Evolutionary conservation across 2,888 invertebrate genomes (phyloP).

Genomic region (Alviniconcha strummeri): DNA sequence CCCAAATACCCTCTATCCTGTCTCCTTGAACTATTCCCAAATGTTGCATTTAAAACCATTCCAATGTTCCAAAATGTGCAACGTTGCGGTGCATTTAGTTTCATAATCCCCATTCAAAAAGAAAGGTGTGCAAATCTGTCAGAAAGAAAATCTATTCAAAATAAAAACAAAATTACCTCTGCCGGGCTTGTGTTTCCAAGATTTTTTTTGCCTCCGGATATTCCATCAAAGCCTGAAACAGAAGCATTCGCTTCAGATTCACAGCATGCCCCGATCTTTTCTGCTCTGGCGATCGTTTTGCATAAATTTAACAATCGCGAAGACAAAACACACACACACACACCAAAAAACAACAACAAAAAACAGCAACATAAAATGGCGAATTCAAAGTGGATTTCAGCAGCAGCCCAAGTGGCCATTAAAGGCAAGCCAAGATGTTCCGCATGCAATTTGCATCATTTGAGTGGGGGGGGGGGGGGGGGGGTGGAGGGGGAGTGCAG

Average conservation of each 20-base stretch:
- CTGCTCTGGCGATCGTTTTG: neutral
- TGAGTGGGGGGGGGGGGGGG: neutral
- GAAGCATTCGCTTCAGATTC: neutral
- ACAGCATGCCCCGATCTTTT: no score
- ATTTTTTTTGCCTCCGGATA: constrained; percentile 65
- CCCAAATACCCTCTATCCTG: no score
- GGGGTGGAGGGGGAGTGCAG: neutral
- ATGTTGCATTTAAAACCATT: no score
- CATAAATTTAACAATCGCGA: neutral
- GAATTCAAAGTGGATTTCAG: neutral
- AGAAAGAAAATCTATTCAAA: no score
- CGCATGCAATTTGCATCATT: neutral
- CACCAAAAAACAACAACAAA: neutral
- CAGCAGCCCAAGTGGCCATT: neutral
- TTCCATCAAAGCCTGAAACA: constrained; percentile 60
- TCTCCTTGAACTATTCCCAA: no score
- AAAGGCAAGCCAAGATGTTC: neutral
- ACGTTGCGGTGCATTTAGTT: no score
- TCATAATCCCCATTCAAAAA: no score
- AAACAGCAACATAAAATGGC: neutral
- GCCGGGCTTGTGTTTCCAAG: constrained; percentile 58
- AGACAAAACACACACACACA: neutral
- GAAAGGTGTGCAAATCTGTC: no score
- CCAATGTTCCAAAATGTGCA: no score
- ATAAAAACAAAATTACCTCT: constrained; percentile 49